Conservation (phyloP, 2,888 invertebrate species). For the Ptychoptera contaminata region DNA sequence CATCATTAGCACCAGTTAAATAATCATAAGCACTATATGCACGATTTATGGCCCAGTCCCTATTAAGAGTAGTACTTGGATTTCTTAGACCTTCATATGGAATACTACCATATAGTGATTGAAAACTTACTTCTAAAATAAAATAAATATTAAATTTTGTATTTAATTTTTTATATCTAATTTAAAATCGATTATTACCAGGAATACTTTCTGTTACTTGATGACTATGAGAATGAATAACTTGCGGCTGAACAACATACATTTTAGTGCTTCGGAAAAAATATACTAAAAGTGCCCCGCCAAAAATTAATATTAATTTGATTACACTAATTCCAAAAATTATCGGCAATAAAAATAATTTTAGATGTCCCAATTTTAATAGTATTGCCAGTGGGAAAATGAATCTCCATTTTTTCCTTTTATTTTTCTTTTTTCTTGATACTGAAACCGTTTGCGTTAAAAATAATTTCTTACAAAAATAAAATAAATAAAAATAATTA, state of each 20-base stretch:
- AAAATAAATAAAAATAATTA: too few relatives aligned
- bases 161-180: too few relatives aligned
- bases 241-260: conserved; percentile 27
- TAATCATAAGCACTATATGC: conserved; percentile 21
- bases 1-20: conserved; percentile 1
- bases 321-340: conserved; percentile 22
- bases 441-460: too few relatives aligned
- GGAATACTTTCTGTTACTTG: conserved; percentile 11
- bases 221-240: conserved; percentile 26
- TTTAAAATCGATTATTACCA: too few relatives aligned
- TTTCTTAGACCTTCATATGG: neutral
- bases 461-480: too few relatives aligned
- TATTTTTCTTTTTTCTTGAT: conserved; percentile 12
- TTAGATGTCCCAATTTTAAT: conserved; percentile 26
- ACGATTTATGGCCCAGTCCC: conserved; percentile 25
- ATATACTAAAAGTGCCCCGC: conserved; percentile 25
- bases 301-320: conserved; percentile 23
- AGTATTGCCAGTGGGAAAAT: conserved; percentile 25
- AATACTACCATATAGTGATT: neutral
- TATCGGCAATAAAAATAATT: conserved; percentile 23
- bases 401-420: conserved; percentile 22
- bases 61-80: conserved; percentile 6
- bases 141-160: too few relatives aligned
- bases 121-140: neutral
- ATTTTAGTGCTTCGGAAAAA: conserved; percentile 27